phyloP scores from a whole-genome alignment of 2,113 vertebrate species.

The Muntiacus reevesi region DNA sequence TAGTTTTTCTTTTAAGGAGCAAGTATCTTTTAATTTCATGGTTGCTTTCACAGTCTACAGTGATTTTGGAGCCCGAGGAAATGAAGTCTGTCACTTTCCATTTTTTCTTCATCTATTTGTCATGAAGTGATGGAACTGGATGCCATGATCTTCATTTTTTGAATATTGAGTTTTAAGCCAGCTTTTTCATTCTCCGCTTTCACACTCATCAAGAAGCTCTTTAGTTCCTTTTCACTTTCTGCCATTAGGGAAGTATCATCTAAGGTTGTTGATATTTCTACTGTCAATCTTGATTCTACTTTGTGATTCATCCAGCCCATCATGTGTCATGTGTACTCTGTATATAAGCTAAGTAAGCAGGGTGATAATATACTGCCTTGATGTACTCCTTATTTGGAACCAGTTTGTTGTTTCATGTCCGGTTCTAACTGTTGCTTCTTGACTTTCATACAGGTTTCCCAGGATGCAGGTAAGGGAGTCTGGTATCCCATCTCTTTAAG shows the following conservation, averaged over 20 bases:
- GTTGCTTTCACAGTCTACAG: neutral
- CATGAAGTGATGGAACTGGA: neutral
- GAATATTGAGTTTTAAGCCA: neutral
- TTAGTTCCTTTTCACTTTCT: neutral
- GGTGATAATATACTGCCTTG: neutral
- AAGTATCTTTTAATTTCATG: neutral
- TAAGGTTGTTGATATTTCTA: neutral
- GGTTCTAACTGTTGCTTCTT: neutral
- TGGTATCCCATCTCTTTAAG: neutral
- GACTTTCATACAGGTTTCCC: neutral
- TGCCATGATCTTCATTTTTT: neutral
- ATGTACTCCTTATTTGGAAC: neutral
- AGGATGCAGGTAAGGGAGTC: neutral
- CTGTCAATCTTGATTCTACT: neutral
- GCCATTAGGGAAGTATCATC: neutral
- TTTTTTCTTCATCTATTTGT: neutral
- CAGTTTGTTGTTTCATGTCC: neutral
- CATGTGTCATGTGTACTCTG: neutral
- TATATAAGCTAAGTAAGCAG: neutral
- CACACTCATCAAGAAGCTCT: neutral
- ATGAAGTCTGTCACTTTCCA: neutral
- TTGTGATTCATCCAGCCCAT: neutral
- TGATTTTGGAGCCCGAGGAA: neutral
- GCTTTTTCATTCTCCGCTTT: neutral
- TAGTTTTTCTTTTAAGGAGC: neutral